Evolutionary conservation across 1,140 invertebrate genomes (phyloP).

Genomic region (Chrysomallon squamiferum): DNA sequence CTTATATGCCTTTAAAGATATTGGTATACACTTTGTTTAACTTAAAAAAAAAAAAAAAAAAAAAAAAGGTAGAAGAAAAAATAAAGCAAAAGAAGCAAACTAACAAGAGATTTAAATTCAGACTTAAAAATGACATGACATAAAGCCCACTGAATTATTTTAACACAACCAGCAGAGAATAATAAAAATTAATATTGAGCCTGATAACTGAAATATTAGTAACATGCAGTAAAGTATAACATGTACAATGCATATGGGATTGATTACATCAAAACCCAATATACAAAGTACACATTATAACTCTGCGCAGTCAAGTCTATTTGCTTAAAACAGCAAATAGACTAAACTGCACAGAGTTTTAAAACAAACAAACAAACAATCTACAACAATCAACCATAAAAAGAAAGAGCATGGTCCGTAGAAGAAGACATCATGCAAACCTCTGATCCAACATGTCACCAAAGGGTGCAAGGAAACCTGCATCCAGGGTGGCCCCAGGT

Average conservation of each 20-base stretch:
- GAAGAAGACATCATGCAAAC: constrained; percentile 18
- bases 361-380: background rate
- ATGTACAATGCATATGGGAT: constrained; percentile 8
- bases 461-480: background rate
- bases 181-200: too few relatives aligned
- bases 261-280: constrained; percentile 6
- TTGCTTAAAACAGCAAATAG: background rate
- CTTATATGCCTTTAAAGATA: background rate
- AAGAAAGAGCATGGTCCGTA: background rate
- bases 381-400: background rate
- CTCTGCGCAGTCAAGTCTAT: background rate
- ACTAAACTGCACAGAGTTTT: background rate
- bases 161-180: too few relatives aligned
- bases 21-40: too few relatives aligned
- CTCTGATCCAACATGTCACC: constrained; percentile 29
- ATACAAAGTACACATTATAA: constrained; percentile 10
- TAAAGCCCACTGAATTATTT: too few relatives aligned
- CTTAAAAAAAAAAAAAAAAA: too few relatives aligned
- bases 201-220: too few relatives aligned
- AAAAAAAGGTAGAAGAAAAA: too few relatives aligned
- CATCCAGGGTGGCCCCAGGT: background rate
- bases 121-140: too few relatives aligned
- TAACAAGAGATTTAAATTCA: too few relatives aligned
- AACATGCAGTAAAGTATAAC: background rate
- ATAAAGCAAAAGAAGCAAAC: too few relatives aligned